These are phyloP conservation scores for Lydus trimaculatus DNA, from an alignment of 2,888 invertebrate species.

Conservation along the genomic window DNA sequence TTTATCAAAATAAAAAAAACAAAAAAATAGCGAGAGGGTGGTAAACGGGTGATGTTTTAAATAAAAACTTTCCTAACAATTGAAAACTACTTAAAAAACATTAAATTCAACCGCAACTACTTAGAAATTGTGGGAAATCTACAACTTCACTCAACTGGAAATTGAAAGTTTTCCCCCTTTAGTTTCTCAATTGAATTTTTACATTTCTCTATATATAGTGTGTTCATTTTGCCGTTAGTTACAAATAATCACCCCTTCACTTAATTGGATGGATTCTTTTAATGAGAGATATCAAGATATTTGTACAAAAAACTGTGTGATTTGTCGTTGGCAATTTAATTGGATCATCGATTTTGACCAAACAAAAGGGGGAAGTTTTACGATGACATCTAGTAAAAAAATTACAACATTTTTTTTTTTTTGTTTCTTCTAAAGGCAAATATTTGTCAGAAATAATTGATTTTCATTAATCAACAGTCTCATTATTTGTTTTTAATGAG, in stretches of 20 bases:
- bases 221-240: neutral
- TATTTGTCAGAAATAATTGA: neutral
- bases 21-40: neutral
- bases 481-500: neutral
- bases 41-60: neutral
- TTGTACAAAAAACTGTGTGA: neutral
- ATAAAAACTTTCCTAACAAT: neutral
- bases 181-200: neutral
- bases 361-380: neutral
- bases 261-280: neutral
- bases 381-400: neutral
- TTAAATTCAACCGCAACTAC: conserved; percentile 36
- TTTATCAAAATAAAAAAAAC: neutral
- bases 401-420: neutral
- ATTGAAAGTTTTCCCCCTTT: neutral
- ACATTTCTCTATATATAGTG: neutral
- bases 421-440: too few species aligned
- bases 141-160: neutral
- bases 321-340: conserved; percentile 10
- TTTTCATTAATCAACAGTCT: neutral
- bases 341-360: conserved; percentile 1
- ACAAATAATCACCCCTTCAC: neutral
- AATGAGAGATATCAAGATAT: neutral
- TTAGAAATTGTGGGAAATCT: neutral
- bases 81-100: conserved; percentile 36